phyloP scores from a whole-genome alignment of 1,140 invertebrate species.

The Hesperophylax magnus region DNA sequence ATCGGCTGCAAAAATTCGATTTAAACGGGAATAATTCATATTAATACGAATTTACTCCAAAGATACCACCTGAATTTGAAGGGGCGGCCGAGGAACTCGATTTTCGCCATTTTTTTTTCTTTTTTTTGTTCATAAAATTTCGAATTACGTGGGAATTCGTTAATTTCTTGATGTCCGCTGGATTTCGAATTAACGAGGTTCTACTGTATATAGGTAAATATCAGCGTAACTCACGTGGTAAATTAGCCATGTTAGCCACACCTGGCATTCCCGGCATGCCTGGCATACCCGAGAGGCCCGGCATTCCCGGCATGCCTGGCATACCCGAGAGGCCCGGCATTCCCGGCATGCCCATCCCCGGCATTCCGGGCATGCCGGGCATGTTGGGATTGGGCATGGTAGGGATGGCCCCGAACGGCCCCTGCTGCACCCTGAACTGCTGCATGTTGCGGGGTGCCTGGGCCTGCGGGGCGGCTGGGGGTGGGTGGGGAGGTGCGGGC shows the following conservation, averaged over 20 bases:
- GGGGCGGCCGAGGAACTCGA: no score
- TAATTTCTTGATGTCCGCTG: no score
- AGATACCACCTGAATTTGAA: no score
- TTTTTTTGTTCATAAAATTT: no score
- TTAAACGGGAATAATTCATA: no score
- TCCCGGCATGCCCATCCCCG: constrained; percentile 14
- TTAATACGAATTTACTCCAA: no score
- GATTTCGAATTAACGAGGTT: no score
- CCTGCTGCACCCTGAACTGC: constrained; percentile 30
- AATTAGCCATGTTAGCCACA: constrained; percentile 30
- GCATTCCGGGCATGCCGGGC: constrained; percentile 28
- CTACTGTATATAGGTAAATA: no score
- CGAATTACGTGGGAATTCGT: no score
- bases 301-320: background rate
- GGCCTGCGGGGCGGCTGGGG: constrained; percentile 38
- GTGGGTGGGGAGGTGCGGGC: constrained; percentile 60
- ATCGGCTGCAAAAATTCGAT: no score
- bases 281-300: background rate
- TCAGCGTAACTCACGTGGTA: constrained; percentile 12
- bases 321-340: background rate
- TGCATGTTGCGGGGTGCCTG: constrained; percentile 38
- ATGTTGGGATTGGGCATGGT: constrained; percentile 2
- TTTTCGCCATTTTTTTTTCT: no score
- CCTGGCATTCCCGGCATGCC: background rate
- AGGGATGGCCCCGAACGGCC: background rate